Conservation (phyloP, 1,140 invertebrate species). For the Hylaeus volcanicus region DNA sequence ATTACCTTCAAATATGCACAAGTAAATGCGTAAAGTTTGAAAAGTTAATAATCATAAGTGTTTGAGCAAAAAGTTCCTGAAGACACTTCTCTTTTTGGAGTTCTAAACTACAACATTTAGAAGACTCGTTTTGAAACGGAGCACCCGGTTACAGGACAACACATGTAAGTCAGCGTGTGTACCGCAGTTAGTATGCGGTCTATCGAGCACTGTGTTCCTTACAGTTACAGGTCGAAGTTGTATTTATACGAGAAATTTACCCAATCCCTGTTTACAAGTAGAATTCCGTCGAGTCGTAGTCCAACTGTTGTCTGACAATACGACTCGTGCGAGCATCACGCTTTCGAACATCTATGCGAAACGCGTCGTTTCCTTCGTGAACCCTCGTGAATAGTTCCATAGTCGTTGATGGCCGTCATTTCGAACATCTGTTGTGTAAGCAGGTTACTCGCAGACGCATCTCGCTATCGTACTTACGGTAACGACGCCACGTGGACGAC, state of each 20-base stretch:
- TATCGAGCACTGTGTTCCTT: too few species aligned
- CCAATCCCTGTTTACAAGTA: too few species aligned
- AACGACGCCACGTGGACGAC: neutral
- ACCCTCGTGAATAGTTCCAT: neutral
- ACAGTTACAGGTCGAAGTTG: neutral
- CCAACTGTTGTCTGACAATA: neutral
- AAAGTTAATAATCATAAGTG: too few species aligned
- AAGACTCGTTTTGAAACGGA: too few species aligned
- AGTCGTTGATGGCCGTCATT: constrained; percentile 9
- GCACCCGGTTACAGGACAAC: too few species aligned
- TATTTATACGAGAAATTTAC: constrained; percentile 1
- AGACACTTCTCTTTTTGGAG: too few species aligned
- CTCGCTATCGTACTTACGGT: neutral
- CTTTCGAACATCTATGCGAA: neutral
- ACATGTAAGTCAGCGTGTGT: too few species aligned
- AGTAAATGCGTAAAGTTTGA: too few species aligned
- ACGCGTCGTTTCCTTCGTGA: neutral
- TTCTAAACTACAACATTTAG: too few species aligned
- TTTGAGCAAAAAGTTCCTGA: too few species aligned
- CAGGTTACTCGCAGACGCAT: constrained; percentile 1
- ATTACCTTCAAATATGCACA: too few species aligned
- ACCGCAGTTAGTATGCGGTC: too few species aligned
- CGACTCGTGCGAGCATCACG: neutral
- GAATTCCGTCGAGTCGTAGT: neutral
- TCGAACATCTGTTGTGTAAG: constrained; percentile 15